Conservation (phyloP, 23 tunicate species). For the Styela clava region DNA sequence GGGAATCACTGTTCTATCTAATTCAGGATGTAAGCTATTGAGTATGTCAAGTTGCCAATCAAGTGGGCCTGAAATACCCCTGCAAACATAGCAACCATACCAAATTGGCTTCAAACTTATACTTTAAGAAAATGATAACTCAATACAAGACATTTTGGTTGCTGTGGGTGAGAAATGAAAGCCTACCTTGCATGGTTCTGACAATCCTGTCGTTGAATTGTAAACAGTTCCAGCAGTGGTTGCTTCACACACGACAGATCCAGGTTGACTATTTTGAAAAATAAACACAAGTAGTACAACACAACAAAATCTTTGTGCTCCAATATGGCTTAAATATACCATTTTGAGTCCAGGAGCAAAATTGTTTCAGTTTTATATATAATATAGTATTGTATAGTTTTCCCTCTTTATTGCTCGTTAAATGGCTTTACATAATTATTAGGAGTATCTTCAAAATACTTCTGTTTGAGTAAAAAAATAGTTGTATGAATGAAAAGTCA, state of each 20-base stretch:
- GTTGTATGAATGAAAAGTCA: too few relatives aligned
- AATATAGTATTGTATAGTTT: not conserved
- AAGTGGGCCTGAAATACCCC: too few relatives aligned
- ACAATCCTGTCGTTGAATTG: slow-evolving; percentile 47
- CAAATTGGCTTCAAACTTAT: too few relatives aligned
- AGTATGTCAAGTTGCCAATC: too few relatives aligned
- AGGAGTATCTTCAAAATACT: not conserved
- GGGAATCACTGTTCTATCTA: too few relatives aligned
- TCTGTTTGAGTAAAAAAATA: too few relatives aligned
- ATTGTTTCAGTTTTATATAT: not conserved
- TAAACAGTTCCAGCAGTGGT: slow-evolving; percentile 58
- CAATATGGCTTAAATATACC: slow-evolving; percentile 8
- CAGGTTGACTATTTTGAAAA: slow-evolving; percentile 49
- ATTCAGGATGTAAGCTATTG: too few relatives aligned
- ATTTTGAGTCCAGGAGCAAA: not conserved
- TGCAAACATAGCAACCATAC: too few relatives aligned
- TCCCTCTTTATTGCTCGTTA: not conserved
- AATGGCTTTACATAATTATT: not conserved
- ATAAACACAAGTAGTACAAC: slow-evolving; percentile 20
- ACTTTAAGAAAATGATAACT: too few relatives aligned
- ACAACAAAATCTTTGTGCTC: not conserved
- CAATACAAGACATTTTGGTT: too few relatives aligned
- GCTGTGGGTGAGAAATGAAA: too few relatives aligned
- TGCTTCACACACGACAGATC: slow-evolving; percentile 47
- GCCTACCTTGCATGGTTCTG: slow-evolving; percentile 62